Base-by-base conservation (phyloP, 2,113 vertebrate genomes). In the Tonatia bakeri region DNA sequence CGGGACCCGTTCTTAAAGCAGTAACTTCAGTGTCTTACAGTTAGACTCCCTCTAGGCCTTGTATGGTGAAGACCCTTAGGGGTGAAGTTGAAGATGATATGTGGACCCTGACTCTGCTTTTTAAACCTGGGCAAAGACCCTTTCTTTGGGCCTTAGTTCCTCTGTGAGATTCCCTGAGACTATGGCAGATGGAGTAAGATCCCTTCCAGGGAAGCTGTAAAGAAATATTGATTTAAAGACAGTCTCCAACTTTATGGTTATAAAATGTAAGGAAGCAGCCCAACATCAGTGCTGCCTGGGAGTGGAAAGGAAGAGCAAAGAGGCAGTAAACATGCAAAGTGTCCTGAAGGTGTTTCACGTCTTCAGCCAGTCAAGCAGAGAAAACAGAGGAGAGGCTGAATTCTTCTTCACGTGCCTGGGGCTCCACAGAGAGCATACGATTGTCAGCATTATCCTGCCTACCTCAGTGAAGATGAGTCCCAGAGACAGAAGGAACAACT, bases 141-240 rank as follows among this genome's bases (percentile, higher is more conserved):
- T 75, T 87, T 59, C 64, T 52, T 76, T 38, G n/a, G 84, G 33
- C 17, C 50, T 85, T 22, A 14, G 11, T 65, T 88, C 15, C n/a
- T 75, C n/a, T 5, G n/a, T 83, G 93, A 92, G 73, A 82, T 86
- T 33, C 88, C 36, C 73, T 19, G 20, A 95, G 91, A 67, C 79
- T 38, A 59, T 61, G 73, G 54, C 61, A 82, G 31, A 92, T 79
- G 54, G 67, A 96, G 11, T 36, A 73, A 76, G 28, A 94, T 33
- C 20, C 52, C 31, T 52, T 94, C 59, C 72, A 91, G 73, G 77
- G 24, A 92, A 77, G 28, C 88, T 70, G 28, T 36, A 77, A 96
- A 93, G 93, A 95, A 90, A 93, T 86, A 96, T 12, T 88, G 81
- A 92, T 88, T 94, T 72, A 81, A 95, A 91, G 47, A 45, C 28